A percentile compares a stretch with the other conserved stretches of the same genome.
Conservation (phyloP, 2,113 vertebrate species). For the Catharus minimus region DNA sequence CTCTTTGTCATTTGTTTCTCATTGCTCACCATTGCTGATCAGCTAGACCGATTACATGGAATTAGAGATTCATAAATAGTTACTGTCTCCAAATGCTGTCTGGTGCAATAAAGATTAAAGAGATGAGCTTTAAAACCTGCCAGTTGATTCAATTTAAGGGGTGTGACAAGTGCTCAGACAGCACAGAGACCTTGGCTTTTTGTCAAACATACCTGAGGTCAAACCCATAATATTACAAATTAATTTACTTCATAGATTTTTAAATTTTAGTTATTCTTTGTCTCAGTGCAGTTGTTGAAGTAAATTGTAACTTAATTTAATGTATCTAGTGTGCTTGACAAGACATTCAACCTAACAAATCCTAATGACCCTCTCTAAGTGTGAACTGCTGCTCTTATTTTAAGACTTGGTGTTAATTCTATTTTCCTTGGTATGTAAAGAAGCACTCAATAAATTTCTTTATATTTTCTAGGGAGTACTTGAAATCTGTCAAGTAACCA, state of each 20-base stretch:
- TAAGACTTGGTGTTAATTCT: not conserved
- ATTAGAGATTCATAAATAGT: constrained; percentile 73
- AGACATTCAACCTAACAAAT: not conserved
- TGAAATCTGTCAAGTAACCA: not conserved
- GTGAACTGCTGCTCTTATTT: not conserved
- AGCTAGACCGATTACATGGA: constrained; percentile 69
- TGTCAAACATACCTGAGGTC: not conserved
- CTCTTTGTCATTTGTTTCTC: constrained; percentile 46
- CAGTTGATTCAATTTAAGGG: not conserved
- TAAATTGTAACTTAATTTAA: not conserved
- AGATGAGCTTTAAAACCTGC: constrained; percentile 38
- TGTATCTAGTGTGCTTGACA: not conserved
- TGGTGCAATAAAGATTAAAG: constrained; percentile 60
- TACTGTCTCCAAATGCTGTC: constrained; percentile 51
- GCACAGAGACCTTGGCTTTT: not conserved
- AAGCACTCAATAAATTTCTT: not conserved
- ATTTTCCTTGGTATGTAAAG: not conserved
- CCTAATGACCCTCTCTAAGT: not conserved
- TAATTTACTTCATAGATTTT: not conserved
- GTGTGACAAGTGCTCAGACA: not conserved
- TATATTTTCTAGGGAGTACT: not conserved
- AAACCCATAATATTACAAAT: not conserved
- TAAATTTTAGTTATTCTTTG: not conserved
- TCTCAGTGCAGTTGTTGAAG: not conserved
- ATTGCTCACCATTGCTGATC: constrained; percentile 25